These are phyloP conservation scores for Syngnathus rostellatus DNA, from an alignment of 2,797 vertebrate species.

Conservation along the genomic window DNA sequence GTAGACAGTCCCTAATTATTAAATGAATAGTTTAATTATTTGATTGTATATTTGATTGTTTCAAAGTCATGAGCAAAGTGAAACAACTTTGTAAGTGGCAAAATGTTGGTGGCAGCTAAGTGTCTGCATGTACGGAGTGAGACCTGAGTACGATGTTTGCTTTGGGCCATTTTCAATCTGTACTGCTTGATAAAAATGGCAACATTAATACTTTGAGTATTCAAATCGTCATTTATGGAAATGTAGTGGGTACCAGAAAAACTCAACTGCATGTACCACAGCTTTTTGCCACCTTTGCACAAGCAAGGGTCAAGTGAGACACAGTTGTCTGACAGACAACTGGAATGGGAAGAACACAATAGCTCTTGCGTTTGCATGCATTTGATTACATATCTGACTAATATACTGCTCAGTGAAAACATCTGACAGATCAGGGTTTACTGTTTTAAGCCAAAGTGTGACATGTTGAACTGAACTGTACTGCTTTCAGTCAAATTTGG, in stretches of 20 bases:
- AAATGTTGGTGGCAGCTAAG: conserved; percentile 22
- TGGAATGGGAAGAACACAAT: not conserved
- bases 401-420: not conserved
- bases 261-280: not conserved
- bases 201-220: not conserved
- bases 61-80: conserved; percentile 15
- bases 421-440: not conserved
- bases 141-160: conserved; percentile 22
- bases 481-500: not conserved
- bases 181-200: too few relatives aligned
- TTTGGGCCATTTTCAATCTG: not conserved
- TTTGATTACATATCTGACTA: not conserved
- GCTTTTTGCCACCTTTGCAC: not conserved
- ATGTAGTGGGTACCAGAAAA: not conserved
- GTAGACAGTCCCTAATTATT: conserved; percentile 18
- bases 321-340: not conserved
- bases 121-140: conserved; percentile 17
- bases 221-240: not conserved
- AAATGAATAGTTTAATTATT: conserved; percentile 10
- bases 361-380: not conserved
- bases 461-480: not conserved
- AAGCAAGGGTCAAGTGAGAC: not conserved
- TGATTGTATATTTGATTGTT: conserved; percentile 15
- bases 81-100: conserved; percentile 6
- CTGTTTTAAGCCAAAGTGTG: not conserved